A percentile compares a stretch with the other conserved stretches of the same genome.
phyloP scores from a whole-genome alignment of 1,140 invertebrate species.

The Piezodorus guildinii region DNA sequence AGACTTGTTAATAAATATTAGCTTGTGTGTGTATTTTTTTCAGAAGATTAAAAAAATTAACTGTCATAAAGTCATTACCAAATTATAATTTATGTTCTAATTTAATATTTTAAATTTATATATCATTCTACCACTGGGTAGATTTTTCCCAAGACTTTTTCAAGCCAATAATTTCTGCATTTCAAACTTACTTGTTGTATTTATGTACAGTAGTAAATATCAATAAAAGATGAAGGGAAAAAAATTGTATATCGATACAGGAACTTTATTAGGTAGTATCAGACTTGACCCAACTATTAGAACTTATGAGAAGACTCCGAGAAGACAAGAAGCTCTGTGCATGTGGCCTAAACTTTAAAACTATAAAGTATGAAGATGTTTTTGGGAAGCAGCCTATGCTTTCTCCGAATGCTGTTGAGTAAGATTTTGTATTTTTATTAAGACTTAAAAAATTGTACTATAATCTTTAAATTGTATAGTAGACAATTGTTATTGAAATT shows the following conservation, averaged over 20 bases:
- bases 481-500: no score
- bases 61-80: background rate
- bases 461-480: no score
- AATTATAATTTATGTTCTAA: no score
- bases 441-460: no score
- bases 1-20: no score
- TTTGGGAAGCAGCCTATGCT: background rate
- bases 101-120: background rate
- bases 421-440: background rate
- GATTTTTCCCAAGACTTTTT: no score
- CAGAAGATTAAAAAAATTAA: background rate
- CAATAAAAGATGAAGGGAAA: no score
- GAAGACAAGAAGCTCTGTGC: background rate
- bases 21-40: no score
- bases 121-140: no score
- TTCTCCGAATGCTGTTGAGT: background rate
- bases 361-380: constrained; percentile 8
- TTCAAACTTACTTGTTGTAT: no score
- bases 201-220: no score
- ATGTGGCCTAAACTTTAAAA: constrained; percentile 4
- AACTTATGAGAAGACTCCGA: constrained; percentile 4
- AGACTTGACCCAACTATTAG: constrained; percentile 1
- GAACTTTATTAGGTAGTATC: constrained; percentile 3
- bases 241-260: background rate
- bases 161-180: no score